A percentile compares a stretch with the other conserved stretches of the same genome.
phyloP scores from a whole-genome alignment of 2,113 vertebrate species.

The Lanius ludovicianus region DNA sequence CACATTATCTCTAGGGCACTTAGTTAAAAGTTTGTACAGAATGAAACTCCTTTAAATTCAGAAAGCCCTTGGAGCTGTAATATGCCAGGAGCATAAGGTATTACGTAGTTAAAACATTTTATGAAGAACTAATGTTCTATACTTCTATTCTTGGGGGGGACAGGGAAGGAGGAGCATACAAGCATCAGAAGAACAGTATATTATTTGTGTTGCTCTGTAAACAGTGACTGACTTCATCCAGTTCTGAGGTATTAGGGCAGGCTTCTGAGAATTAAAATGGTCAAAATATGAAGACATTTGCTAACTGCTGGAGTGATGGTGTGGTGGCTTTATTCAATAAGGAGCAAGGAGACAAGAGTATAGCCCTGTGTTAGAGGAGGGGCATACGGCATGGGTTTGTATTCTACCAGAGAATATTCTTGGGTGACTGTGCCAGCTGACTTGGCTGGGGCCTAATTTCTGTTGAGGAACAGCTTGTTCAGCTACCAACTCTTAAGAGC shows the following conservation, averaged over 20 bases:
- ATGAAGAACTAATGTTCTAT: background rate
- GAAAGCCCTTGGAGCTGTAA: background rate
- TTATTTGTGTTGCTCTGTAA: background rate
- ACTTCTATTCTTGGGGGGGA: fast-evolving
- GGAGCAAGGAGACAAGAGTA: background rate
- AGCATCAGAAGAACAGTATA: background rate
- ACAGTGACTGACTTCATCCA: background rate
- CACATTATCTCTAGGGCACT: too few relatives aligned
- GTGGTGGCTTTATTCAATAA: background rate
- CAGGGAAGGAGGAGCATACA: background rate
- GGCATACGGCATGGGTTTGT: fast-evolving
- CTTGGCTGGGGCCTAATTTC: background rate
- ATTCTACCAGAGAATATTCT: background rate
- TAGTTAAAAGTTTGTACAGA: background rate
- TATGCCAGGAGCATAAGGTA: background rate
- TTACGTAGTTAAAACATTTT: fast-evolving
- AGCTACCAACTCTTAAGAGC: too few relatives aligned
- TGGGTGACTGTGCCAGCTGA: background rate
- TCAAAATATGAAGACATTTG: background rate
- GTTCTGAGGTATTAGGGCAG: background rate
- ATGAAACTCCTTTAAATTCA: background rate
- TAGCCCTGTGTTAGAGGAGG: too few relatives aligned
- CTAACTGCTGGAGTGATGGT: background rate
- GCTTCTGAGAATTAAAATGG: background rate
- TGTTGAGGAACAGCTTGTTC: background rate